Evolutionary conservation across 1,140 invertebrate genomes (phyloP).

Genomic region (Vanessa atalanta): DNA sequence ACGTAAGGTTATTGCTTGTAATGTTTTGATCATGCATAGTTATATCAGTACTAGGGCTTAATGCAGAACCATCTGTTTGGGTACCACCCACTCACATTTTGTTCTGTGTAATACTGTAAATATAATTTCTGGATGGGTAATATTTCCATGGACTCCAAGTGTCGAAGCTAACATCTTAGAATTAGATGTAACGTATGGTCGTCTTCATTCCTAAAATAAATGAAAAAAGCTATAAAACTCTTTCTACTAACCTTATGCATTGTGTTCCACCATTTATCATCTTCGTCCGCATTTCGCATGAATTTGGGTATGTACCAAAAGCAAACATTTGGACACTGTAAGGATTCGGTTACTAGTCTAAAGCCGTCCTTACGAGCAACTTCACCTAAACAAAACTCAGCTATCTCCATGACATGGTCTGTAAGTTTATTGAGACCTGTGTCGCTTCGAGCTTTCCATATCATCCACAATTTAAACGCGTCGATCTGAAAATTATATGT

Average conservation of each 20-base stretch:
- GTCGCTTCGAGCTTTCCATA: slow-evolving; percentile 91
- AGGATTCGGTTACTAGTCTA: slow-evolving; percentile 82
- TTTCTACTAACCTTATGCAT: slow-evolving; percentile 81
- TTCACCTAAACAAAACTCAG: slow-evolving; percentile 81
- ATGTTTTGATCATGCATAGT: too few species aligned
- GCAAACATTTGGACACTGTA: slow-evolving; percentile 92
- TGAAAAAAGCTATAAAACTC: too few species aligned
- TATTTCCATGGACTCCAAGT: too few species aligned
- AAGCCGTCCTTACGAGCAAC: slow-evolving; percentile 82
- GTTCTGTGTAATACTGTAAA: too few species aligned
- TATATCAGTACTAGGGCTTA: too few species aligned
- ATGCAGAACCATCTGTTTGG: too few species aligned
- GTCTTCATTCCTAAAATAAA: too few species aligned
- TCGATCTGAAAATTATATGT: slow-evolving; percentile 84
- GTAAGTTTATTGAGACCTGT: slow-evolving; percentile 81
- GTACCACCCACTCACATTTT: too few species aligned
- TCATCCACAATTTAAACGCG: slow-evolving; percentile 95
- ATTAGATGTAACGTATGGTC: too few species aligned
- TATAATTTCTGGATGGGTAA: too few species aligned
- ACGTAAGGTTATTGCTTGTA: too few species aligned
- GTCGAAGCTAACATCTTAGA: too few species aligned
- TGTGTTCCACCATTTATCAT: slow-evolving; percentile 85
- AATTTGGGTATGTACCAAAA: slow-evolving; percentile 95
- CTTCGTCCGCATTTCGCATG: slow-evolving; percentile 84
- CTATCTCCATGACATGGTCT: slow-evolving; percentile 84